These are phyloP conservation scores for Poeciliopsis prolifica DNA, from an alignment of 2,113 vertebrate species.

Conservation along the genomic window DNA sequence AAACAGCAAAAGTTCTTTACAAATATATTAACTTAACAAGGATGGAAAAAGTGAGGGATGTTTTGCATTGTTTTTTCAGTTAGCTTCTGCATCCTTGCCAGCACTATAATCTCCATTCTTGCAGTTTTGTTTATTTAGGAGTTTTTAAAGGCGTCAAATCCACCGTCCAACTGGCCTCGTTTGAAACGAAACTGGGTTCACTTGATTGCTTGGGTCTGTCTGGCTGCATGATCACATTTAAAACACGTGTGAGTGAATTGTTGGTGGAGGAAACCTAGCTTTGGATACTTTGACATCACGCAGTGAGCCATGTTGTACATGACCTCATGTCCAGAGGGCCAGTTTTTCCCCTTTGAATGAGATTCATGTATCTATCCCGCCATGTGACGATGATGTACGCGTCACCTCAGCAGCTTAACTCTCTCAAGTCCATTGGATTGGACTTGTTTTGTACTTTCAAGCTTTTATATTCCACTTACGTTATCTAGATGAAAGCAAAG, in stretches of 20 bases:
- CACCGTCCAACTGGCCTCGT: background rate
- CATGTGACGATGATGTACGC: slow-evolving; percentile 53
- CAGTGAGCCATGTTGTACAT: too few relatives aligned
- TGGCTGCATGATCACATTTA: slow-evolving; percentile 17
- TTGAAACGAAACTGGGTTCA: background rate
- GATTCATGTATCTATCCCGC: slow-evolving; percentile 66
- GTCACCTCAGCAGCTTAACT: slow-evolving; percentile 22
- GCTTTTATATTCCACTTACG: background rate
- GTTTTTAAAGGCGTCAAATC: slow-evolving; percentile 15
- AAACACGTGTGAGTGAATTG: slow-evolving; percentile 40
- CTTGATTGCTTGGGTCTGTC: background rate
- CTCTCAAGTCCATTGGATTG: background rate
- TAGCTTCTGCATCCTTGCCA: slow-evolving; percentile 37
- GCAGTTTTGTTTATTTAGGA: slow-evolving; percentile 58
- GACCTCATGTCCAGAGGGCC: slow-evolving; percentile 10
- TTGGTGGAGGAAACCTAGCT: slow-evolving; percentile 19
- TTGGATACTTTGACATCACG: slow-evolving; percentile 6
- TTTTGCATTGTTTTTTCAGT: slow-evolving; percentile 29
- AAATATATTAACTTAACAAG: slow-evolving; percentile 64
- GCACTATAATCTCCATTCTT: slow-evolving; percentile 56
- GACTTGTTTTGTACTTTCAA: background rate
- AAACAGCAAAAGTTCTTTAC: slow-evolving; percentile 48
- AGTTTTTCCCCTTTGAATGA: slow-evolving; percentile 64
- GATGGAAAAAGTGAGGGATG: slow-evolving; percentile 68
- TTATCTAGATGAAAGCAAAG: slow-evolving; percentile 23